phyloP scores from a whole-genome alignment of 2,888 invertebrate species.

The Drosophila lutescens region DNA sequence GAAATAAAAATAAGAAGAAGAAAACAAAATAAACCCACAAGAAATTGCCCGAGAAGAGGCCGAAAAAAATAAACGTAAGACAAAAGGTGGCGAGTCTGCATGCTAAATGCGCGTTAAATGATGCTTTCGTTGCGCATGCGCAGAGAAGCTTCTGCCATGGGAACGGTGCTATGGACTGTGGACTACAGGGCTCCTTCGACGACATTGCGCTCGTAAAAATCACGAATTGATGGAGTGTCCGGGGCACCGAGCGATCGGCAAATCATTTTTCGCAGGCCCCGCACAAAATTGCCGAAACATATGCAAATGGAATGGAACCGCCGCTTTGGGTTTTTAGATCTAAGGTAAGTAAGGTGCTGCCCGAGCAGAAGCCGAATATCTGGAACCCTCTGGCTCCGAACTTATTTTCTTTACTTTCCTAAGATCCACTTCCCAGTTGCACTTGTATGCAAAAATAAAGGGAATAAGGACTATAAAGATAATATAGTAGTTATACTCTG shows the following conservation, averaged over 20 bases:
- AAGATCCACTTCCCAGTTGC: constrained; percentile 33
- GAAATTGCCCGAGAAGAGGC: constrained; percentile 1
- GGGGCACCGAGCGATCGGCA: constrained; percentile 78
- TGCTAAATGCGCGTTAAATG: constrained; percentile 80
- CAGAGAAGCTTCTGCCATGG: constrained; percentile 31
- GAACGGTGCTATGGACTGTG: constrained; percentile 7
- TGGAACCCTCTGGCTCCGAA: constrained; percentile 42
- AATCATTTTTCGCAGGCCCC: constrained; percentile 78
- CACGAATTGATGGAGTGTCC: constrained; percentile 84
- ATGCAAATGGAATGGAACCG: constrained; percentile 69
- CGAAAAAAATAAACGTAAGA: constrained; percentile 31
- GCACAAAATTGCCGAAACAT: constrained; percentile 77
- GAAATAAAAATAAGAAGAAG: constrained; percentile 17
- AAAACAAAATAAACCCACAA: constrained; percentile 3
- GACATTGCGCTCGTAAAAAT: constrained; percentile 83
- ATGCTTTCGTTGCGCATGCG: constrained; percentile 79
- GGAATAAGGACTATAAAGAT: no score
- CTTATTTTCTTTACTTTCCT: constrained; percentile 28
- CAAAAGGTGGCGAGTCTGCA: constrained; percentile 51
- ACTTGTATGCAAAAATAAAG: no score
- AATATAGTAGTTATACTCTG: no score
- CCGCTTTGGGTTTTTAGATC: constrained; percentile 4
- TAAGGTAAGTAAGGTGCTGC: constrained; percentile 1
- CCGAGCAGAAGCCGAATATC: constrained; percentile 47
- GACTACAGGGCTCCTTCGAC: constrained; percentile 29